Percentiles rank a stretch among this genome's conserved stretches.
Evolutionary conservation across 2,888 invertebrate species (phyloP).

Genomic region (Baccha elongata): DNA sequence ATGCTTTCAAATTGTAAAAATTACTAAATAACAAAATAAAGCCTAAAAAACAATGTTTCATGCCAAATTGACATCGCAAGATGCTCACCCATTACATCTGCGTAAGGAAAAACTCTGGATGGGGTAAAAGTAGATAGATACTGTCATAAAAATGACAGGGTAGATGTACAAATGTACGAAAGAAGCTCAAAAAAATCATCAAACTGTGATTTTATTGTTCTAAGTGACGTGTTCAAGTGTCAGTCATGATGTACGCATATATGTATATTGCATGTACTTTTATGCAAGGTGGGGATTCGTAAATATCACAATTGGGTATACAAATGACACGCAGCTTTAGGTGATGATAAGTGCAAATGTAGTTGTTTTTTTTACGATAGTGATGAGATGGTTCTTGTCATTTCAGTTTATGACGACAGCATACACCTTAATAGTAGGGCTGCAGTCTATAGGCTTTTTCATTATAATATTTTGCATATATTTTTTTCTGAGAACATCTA

Average conservation of each 20-base stretch:
- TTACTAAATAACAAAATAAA: slow-evolving; percentile 4
- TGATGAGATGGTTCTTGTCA: background rate
- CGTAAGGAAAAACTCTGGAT: slow-evolving; percentile 5
- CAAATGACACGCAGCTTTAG: background rate
- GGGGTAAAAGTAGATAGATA: slow-evolving; percentile 44
- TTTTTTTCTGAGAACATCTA: too few relatives aligned
- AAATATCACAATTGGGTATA: slow-evolving; percentile 11
- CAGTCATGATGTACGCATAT: too few relatives aligned
- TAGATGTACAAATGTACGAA: slow-evolving; percentile 32
- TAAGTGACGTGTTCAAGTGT: slow-evolving; percentile 60
- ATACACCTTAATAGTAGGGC: background rate
- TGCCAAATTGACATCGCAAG: slow-evolving; percentile 38
- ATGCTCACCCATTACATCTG: slow-evolving; percentile 47
- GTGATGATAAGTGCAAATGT: slow-evolving; percentile 41
- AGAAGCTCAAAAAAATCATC: slow-evolving; percentile 47
- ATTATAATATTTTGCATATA: too few relatives aligned
- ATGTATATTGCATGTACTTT: slow-evolving; percentile 28
- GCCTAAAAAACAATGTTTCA: slow-evolving; percentile 5
- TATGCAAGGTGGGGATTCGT: slow-evolving; percentile 34
- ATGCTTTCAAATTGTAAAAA: slow-evolving; percentile 74
- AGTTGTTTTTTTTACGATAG: slow-evolving; percentile 41
- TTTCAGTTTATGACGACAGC: background rate
- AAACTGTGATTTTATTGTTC: slow-evolving; percentile 67
- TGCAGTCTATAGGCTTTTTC: background rate
- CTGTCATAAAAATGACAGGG: slow-evolving; percentile 42